phyloP scores from a whole-genome alignment of 2,113 vertebrate species.

The Pavo muticus region DNA sequence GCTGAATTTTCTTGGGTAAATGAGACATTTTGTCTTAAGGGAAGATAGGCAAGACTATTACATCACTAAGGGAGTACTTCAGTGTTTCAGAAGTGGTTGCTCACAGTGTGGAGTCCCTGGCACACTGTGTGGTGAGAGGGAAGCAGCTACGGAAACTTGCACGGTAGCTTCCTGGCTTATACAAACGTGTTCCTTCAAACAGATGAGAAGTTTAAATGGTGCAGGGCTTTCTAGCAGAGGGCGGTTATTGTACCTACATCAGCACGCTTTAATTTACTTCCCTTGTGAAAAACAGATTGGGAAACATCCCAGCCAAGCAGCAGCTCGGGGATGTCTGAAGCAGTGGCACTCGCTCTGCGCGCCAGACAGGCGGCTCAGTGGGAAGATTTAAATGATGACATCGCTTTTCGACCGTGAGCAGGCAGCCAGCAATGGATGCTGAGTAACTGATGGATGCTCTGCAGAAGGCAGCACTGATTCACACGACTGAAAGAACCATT shows the following conservation, averaged over 20 bases:
- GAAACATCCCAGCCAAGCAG: fast-evolving
- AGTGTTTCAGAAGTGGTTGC: neutral
- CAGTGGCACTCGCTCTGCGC: slow-evolving; percentile 25
- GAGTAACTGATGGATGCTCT: fast-evolving
- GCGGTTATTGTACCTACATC: fast-evolving
- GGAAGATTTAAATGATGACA: fast-evolving
- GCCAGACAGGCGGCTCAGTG: slow-evolving; percentile 35
- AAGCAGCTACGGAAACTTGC: fast-evolving
- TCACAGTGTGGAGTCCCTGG: neutral
- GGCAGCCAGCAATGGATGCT: fast-evolving
- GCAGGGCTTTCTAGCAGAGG: fast-evolving
- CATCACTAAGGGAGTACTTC: neutral
- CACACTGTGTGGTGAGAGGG: fast-evolving
- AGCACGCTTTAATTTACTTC: fast-evolving
- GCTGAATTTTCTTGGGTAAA: neutral
- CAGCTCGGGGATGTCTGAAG: neutral
- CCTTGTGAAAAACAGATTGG: neutral
- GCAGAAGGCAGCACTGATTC: neutral
- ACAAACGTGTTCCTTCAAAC: fast-evolving
- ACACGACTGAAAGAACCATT: neutral
- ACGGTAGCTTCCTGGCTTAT: neutral
- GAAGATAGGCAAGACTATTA: neutral
- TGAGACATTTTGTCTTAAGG: neutral
- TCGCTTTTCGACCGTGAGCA: fast-evolving
- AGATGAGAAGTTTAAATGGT: fast-evolving